phyloP scores from a whole-genome alignment of 1,140 invertebrate genomes.

The Colletes gigas region DNA sequence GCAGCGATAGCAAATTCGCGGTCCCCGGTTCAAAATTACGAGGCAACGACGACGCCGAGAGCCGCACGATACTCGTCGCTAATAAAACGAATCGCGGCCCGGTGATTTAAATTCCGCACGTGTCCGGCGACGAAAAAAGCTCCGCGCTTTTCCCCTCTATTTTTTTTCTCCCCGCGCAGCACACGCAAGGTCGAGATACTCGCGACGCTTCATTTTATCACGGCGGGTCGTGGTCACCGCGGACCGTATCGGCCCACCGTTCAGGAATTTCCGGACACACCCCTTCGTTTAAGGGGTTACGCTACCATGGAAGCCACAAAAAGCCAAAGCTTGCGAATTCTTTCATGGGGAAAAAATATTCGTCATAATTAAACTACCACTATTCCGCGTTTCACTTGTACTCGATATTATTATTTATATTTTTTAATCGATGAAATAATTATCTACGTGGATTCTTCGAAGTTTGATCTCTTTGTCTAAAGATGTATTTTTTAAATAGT shows the following conservation, averaged over 20 bases:
- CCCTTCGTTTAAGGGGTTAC: conserved; percentile 46
- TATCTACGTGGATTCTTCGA: too few relatives aligned
- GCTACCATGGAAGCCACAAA: too few relatives aligned
- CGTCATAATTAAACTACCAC: too few relatives aligned
- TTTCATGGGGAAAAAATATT: too few relatives aligned
- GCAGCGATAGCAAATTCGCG: conserved; percentile 15
- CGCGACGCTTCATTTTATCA: conserved; percentile 54
- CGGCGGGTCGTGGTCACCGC: conserved; percentile 45
- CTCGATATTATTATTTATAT: too few relatives aligned
- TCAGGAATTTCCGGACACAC: conserved; percentile 57
- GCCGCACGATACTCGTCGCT: conserved; percentile 34
- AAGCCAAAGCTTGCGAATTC: too few relatives aligned
- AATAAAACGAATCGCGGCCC: conserved; percentile 33
- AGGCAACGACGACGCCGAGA: conserved; percentile 7
- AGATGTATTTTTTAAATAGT: too few relatives aligned
- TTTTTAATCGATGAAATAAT: too few relatives aligned
- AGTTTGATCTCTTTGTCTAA: too few relatives aligned
- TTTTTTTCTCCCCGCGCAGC: not conserved
- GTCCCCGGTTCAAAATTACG: conserved; percentile 17
- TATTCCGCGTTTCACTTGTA: too few relatives aligned
- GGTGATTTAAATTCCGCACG: conserved; percentile 49
- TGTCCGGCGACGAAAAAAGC: conserved; percentile 37
- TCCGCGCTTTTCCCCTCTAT: too few relatives aligned
- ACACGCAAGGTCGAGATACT: conserved; percentile 51
- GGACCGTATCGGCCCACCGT: conserved; percentile 45